Base-by-base conservation (phyloP, 2,888 invertebrate species). In the Plagiodera versicolora region DNA sequence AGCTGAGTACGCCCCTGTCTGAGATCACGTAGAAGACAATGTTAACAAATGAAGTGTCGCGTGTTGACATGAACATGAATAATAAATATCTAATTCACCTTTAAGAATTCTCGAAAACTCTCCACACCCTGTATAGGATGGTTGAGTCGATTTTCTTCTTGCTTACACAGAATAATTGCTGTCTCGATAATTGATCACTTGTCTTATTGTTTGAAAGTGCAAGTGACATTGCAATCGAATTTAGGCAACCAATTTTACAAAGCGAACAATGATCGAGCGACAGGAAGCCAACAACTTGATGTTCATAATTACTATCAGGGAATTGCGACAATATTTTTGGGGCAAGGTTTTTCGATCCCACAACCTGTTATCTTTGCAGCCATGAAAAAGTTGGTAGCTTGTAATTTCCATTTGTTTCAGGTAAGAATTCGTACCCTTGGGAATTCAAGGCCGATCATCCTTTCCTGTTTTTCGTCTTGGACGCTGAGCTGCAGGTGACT, bases 391-490 rank as follows among this genome's bases (percentile, higher is more conserved):
- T n/a, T n/a, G n/a, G n/a, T n/a, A n/a, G n/a, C n/a, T 49, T 28
- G 47, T 20, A 18, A 47, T 17, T 1, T 47, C 20, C 11, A 18
- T 47, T 47, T 61, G 32, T 77, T 77, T 61, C 76, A 84, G 84
- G 81, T 71, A 80, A 72, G 74, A 79, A 70, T 51, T 83, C 78
- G 54, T 78, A 80, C 59, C 87, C 89, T 10, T 86, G 90, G 54
- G 83, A 87, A 67, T 91, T 93, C 77, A 86, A 88, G 52, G 92
- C 89, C 11, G 90, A 91, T 63, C 91, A 89, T 80, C 93, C 93
- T 53, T 94, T 93, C 79, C 81, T 92, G 58, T 93, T 91, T 81
- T 93, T 93, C 79, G 91, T 93, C 68, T 86, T 94, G 82, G 93
- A 94, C 78, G 85, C 89, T 52, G 89, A 88, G 75, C 87, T 92